A percentile compares a stretch with the other conserved stretches of the same genome.
Evolutionary conservation across 2,797 vertebrate genomes (phyloP).

Genomic region (Gephyroberyx darwinii): DNA sequence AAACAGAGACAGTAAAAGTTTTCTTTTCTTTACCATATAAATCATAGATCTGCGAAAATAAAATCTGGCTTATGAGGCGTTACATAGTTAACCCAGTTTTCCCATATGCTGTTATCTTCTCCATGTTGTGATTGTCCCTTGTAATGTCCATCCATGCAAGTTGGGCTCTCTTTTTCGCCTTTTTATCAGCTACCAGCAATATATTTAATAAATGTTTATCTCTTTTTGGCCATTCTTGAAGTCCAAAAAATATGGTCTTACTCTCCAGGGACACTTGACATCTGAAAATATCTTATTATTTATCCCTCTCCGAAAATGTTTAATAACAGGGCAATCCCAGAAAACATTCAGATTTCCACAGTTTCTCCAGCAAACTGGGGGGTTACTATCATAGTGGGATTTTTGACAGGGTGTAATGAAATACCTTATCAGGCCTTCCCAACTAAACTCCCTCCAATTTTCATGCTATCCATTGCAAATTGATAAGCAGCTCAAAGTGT

Average conservation of each 20-base stretch:
- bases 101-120: background rate
- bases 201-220: background rate
- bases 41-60: background rate
- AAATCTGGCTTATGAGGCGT: background rate
- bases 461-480: no score
- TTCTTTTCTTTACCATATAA: background rate
- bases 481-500: no score
- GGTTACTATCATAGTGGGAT: no score
- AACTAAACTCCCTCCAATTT: no score
- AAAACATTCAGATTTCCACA: no score
- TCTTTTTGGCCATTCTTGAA: background rate
- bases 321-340: background rate
- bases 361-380: no score
- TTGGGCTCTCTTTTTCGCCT: constrained; percentile 1
- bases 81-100: background rate
- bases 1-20: no score
- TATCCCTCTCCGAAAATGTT: background rate
- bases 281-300: background rate
- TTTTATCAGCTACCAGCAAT: background rate
- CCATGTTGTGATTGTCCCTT: constrained; percentile 3
- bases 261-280: background rate
- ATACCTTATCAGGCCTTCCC: no score
- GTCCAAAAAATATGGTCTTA: background rate
- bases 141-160: constrained; percentile 10
- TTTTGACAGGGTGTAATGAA: no score